A percentile compares a stretch with the other conserved stretches of the same genome.
Evolutionary conservation across 2,113 vertebrate species (phyloP).

Genomic region (Seriola aureovittata): DNA sequence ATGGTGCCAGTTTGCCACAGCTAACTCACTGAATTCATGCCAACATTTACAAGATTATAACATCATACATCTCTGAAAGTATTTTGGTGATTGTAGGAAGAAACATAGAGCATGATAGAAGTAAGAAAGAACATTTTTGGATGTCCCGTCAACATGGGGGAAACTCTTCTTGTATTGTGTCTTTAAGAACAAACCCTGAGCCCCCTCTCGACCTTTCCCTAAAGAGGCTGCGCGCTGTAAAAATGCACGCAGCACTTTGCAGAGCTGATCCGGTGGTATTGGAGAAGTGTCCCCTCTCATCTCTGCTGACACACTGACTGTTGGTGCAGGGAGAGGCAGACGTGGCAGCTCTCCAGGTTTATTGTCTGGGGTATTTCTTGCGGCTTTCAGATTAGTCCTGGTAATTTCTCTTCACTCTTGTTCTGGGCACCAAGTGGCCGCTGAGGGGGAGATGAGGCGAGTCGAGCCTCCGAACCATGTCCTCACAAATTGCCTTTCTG

Average conservation of each 20-base stretch:
- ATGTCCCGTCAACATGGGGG: not conserved
- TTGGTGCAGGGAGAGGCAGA: conserved; percentile 31
- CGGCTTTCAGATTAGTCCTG: conserved; percentile 25
- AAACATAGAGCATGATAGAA: not conserved
- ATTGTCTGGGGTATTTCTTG: conserved; percentile 25
- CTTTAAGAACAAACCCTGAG: not conserved
- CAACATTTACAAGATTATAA: too few species aligned
- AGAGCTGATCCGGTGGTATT: conserved; percentile 63
- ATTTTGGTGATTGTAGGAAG: not conserved
- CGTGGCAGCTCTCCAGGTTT: conserved; percentile 37
- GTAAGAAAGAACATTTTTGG: not conserved
- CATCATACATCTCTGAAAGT: not conserved
- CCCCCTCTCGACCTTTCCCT: conserved; percentile 33
- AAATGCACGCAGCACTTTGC: conserved; percentile 30
- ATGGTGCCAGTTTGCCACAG: too few species aligned
- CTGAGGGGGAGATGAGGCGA: conserved; percentile 1
- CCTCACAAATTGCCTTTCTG: conserved; percentile 1
- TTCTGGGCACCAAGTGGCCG: conserved; percentile 8
- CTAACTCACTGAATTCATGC: not conserved
- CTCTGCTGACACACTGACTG: conserved; percentile 43
- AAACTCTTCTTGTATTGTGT: not conserved
- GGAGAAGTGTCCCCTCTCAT: conserved; percentile 45
- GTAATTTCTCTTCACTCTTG: conserved; percentile 14
- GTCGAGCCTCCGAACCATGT: not conserved
- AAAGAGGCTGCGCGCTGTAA: conserved; percentile 23